phyloP scores from a whole-genome alignment of 2,888 invertebrate species.

The Sesamia inferens region DNA sequence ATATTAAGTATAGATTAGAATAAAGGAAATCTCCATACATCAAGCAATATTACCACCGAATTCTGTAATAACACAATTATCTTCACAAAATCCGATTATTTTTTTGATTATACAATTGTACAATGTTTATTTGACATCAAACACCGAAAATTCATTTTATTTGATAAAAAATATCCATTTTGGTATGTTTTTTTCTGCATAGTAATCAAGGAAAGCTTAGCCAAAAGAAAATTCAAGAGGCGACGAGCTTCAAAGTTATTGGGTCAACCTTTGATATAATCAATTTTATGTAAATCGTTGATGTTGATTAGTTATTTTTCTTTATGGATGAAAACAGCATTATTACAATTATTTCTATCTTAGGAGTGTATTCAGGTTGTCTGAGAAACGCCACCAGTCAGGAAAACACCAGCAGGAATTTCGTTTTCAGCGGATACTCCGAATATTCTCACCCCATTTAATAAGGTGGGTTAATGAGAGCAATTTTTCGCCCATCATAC shows the following conservation, averaged over 20 bases:
- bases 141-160: slow-evolving; percentile 28
- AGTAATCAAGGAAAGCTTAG: slow-evolving; percentile 70
- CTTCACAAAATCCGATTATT: slow-evolving; percentile 19
- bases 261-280: slow-evolving; percentile 75
- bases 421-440: too few relatives aligned
- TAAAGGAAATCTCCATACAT: not conserved
- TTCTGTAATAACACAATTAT: slow-evolving; percentile 24
- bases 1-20: too few relatives aligned
- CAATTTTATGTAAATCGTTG: slow-evolving; percentile 80
- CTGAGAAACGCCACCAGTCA: not conserved
- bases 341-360: not conserved
- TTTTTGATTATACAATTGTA: slow-evolving; percentile 29
- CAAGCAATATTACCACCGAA: slow-evolving; percentile 11
- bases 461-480: too few relatives aligned
- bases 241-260: slow-evolving; percentile 62
- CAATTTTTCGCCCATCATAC: too few relatives aligned
- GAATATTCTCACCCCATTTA: too few relatives aligned
- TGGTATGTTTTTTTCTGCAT: slow-evolving; percentile 54
- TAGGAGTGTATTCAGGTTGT: not conserved
- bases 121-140: slow-evolving; percentile 49
- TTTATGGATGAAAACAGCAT: slow-evolving; percentile 18
- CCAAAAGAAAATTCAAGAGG: slow-evolving; percentile 74
- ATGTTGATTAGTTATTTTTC: slow-evolving; percentile 58
- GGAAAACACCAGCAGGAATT: too few relatives aligned
- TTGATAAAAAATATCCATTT: slow-evolving; percentile 50